Evolutionary conservation across 1,140 invertebrate species (phyloP), one percentile per base, ranked within the genome.

Genomic region (Lepidotrigona ventralis): DNA sequence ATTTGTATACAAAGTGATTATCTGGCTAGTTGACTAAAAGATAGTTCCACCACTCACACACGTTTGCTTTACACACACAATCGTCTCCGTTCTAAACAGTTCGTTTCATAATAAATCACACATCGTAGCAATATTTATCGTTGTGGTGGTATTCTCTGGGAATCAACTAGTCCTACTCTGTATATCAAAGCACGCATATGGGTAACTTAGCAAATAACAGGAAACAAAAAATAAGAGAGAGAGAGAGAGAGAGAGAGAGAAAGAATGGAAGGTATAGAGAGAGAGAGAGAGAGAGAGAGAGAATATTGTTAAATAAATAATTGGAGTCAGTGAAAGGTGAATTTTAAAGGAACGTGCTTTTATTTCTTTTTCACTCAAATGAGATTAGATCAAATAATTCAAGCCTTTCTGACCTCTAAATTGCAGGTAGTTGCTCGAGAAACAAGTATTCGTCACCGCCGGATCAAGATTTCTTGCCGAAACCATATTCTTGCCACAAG

Each of bases 361-460:
- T 46, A 39, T 9, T 51, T 26, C 6, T 29, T 9, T 9, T n/a
- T n/a, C n/a, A 12, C n/a, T 68, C 53, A 11, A 8, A 72, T 63
- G 63, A 74, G 69, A 84, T n/a, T 51, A 73, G 63, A 79, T 78
- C 29, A 73, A 87, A 73, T 89, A 88, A 90, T 81, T 53, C 86
- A 79, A 72, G 26, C 87, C 72, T 88, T 91, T 88, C n/a, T 72
- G 39, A 83, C 86, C 86, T 90, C 90, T 90, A 88, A 85, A 92
- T 92, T 93, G 51, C 87, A 92, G 90, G 75, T 75, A 51, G n/a
- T 63, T 75, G 26, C 21, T 63, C 79, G 29, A 83, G 68, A 54
- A 84, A 19, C 64, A 64, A 58, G 15, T 76, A 75, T 33, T 33
- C 70, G 23, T 70, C 76, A 33, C 39, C 74, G 0, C 39, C 64